A percentile compares a stretch with the other conserved stretches of the same genome.
phyloP scores from a whole-genome alignment of 2,113 vertebrate species.

The Chloropsis hardwickii region DNA sequence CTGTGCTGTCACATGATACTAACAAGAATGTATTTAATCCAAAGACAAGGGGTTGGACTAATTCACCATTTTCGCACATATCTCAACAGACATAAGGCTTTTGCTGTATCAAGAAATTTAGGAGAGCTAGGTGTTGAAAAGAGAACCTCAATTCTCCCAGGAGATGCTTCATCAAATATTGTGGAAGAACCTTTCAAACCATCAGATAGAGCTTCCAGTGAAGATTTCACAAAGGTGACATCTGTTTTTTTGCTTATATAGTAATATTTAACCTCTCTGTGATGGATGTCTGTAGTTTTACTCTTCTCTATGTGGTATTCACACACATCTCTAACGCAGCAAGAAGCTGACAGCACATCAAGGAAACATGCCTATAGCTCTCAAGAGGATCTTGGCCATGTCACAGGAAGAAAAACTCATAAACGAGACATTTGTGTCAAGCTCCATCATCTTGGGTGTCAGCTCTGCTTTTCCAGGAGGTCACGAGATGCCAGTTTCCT shows the following conservation, averaged over 20 bases:
- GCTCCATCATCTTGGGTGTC: conserved; percentile 54
- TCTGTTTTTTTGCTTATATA: not conserved
- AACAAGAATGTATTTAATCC: not conserved
- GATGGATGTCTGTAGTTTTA: not conserved
- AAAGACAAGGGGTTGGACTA: not conserved
- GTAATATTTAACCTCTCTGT: not conserved
- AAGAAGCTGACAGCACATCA: conserved; percentile 44
- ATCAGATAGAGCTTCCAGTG: not conserved
- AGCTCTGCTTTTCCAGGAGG: conserved; percentile 67
- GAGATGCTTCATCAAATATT: not conserved
- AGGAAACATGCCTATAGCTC: not conserved
- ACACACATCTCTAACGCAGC: conserved; percentile 40
- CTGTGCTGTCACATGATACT: not conserved
- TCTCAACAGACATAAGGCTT: conserved; percentile 71
- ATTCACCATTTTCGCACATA: not conserved
- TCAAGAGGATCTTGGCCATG: not conserved
- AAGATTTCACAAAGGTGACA: conserved; percentile 26
- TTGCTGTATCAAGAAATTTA: conserved; percentile 77
- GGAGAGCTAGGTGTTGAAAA: conserved; percentile 67
- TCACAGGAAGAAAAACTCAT: not conserved
- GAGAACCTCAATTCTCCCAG: conserved; percentile 71
- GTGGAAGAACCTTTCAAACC: conserved; percentile 58
- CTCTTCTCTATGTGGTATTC: not conserved
- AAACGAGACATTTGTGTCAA: conserved; percentile 54
- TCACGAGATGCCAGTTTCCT: conserved; percentile 66